Evolutionary conservation across 2,888 invertebrate genomes (phyloP).

Genomic region (Ophion ellenae): DNA sequence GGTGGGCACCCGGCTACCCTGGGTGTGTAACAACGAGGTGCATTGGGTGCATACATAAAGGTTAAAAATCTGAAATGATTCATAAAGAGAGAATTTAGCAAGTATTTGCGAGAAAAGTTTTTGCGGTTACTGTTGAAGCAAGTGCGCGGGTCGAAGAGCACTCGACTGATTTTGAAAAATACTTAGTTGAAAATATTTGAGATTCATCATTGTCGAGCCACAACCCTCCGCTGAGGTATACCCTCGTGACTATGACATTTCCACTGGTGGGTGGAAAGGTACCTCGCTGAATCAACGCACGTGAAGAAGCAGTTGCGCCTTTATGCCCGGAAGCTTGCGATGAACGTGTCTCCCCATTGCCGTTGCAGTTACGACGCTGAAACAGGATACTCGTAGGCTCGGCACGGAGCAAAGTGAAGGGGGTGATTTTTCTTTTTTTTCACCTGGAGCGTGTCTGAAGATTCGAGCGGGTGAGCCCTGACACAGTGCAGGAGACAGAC

Average conservation of each 20-base stretch:
- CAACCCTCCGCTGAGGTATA: neutral
- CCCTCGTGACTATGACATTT: neutral
- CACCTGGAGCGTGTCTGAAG: conserved; percentile 26
- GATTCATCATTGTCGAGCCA: neutral
- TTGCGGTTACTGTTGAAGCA: neutral
- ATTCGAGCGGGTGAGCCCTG: conserved; percentile 37
- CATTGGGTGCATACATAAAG: too few species aligned
- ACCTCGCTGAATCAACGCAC: neutral
- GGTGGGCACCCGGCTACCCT: too few species aligned
- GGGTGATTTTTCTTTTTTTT: conserved; percentile 21
- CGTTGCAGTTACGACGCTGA: conserved; percentile 37
- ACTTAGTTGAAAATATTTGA: neutral
- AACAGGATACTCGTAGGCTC: conserved; percentile 43
- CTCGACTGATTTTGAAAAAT: too few species aligned
- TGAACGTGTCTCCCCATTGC: conserved; percentile 21
- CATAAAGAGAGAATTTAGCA: neutral
- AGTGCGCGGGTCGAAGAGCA: too few species aligned
- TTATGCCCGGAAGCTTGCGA: neutral
- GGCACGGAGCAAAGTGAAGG: conserved; percentile 48
- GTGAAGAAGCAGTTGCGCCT: conserved; percentile 1
- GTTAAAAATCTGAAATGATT: neutral
- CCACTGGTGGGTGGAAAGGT: neutral
- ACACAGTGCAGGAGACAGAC: conserved; percentile 37
- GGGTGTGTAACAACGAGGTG: too few species aligned
- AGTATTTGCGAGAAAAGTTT: neutral